These are phyloP conservation scores for Chaetodon trifasciatus DNA, from an alignment of 2,797 vertebrate species.

Conservation along the genomic window DNA sequence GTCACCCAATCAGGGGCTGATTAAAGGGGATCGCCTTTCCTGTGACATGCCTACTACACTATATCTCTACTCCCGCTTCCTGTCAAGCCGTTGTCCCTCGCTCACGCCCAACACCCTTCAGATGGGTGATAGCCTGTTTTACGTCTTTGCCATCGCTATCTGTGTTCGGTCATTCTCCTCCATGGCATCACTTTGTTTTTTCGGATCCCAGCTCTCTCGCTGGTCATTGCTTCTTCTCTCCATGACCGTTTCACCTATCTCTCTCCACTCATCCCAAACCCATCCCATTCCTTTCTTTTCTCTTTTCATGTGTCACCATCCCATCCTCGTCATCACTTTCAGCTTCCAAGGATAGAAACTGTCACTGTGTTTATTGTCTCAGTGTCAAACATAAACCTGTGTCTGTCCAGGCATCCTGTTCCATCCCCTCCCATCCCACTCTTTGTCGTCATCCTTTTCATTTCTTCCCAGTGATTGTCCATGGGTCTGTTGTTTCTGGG, in stretches of 20 bases:
- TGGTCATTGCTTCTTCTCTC: constrained; percentile 44
- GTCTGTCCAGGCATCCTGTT: constrained; percentile 62
- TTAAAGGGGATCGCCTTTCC: constrained; percentile 62
- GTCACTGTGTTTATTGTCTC: constrained; percentile 65
- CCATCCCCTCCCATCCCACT: constrained; percentile 39
- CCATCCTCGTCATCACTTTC: constrained; percentile 39
- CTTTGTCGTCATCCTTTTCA: constrained; percentile 71
- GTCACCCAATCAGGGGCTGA: constrained; percentile 50
- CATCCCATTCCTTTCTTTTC: constrained; percentile 24
- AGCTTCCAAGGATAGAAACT: constrained; percentile 45
- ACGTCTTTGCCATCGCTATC: constrained; percentile 47
- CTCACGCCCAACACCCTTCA: constrained; percentile 21
- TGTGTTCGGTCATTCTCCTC: constrained; percentile 42
- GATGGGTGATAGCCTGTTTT: constrained; percentile 31
- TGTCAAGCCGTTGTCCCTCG: constrained; percentile 41
- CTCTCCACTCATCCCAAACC: constrained; percentile 23
- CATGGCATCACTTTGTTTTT: constrained; percentile 48
- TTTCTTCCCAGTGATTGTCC: constrained; percentile 59
- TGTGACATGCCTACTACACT: constrained; percentile 42
- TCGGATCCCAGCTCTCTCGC: constrained; percentile 16
- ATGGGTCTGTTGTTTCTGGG: constrained; percentile 63
- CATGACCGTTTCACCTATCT: constrained; percentile 39
- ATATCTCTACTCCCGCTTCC: constrained; percentile 56
- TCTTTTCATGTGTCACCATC: constrained; percentile 52
- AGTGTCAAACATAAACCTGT: constrained; percentile 51